These are phyloP conservation scores for Lumbricus terrestris DNA, from an alignment of 2,888 invertebrate genomes.

Conservation along the genomic window DNA sequence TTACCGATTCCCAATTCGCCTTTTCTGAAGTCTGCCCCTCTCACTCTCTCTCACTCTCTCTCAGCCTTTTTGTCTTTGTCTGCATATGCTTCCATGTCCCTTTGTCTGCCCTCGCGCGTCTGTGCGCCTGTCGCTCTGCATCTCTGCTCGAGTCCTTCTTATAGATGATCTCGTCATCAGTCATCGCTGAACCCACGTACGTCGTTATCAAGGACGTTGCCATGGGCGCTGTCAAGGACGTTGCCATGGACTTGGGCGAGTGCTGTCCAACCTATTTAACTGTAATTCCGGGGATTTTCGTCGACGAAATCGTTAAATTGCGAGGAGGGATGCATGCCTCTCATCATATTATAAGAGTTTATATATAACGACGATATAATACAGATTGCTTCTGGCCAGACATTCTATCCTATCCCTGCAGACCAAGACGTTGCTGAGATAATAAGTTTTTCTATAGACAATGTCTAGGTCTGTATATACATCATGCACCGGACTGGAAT, in stretches of 20 bases:
- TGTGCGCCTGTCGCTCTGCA: background rate
- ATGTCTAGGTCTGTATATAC: too few species aligned
- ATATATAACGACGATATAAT: too few species aligned
- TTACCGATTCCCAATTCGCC: too few species aligned
- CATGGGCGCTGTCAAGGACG: background rate
- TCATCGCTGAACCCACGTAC: background rate
- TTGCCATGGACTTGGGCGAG: background rate
- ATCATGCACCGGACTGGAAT: too few species aligned
- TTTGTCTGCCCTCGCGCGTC: background rate
- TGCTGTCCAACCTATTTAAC: conserved; percentile 3
- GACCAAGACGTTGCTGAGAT: too few species aligned
- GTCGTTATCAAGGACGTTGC: too few species aligned
- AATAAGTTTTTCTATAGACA: too few species aligned
- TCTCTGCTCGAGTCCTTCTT: background rate
- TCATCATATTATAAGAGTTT: too few species aligned
- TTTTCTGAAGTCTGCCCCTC: background rate
- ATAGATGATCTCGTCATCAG: background rate
- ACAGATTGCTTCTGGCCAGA: too few species aligned
- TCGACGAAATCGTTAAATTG: background rate
- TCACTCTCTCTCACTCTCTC: too few species aligned
- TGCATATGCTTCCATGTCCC: background rate
- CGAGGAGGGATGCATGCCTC: too few species aligned
- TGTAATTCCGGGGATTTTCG: background rate
- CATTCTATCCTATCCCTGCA: too few species aligned
- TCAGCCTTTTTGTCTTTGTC: background rate